These are phyloP conservation scores for Capreolus pygargus DNA, from an alignment of 2,113 vertebrate species.

Conservation along the genomic window DNA sequence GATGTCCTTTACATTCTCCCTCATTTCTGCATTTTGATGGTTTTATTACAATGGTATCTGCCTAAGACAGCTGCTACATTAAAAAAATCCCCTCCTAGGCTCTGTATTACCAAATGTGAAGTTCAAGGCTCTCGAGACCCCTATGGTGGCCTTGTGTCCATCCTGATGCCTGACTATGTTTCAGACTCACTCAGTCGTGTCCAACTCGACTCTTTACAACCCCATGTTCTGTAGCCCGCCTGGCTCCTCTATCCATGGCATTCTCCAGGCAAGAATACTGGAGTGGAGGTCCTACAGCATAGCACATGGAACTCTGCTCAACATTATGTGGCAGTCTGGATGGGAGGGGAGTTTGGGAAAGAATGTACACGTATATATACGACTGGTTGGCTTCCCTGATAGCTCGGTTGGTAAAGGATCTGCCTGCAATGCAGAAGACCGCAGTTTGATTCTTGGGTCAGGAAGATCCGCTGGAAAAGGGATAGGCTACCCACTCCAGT, in stretches of 20 bases:
- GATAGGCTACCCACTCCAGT: no score
- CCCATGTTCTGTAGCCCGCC: not conserved
- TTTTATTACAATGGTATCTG: not conserved
- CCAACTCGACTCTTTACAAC: not conserved
- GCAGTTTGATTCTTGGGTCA: no score
- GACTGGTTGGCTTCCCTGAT: not conserved
- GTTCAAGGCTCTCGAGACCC: not conserved
- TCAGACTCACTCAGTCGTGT: fast-evolving
- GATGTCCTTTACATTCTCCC: not conserved
- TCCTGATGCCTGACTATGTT: not conserved
- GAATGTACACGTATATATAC: not conserved
- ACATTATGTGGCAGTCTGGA: not conserved
- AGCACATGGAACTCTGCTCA: not conserved
- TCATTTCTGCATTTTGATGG: not conserved
- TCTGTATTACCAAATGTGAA: not conserved
- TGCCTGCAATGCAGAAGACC: not conserved
- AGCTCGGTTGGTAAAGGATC: not conserved
- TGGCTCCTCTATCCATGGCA: not conserved
- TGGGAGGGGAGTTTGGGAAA: not conserved
- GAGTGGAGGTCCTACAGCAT: not conserved
- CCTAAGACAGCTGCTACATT: not conserved
- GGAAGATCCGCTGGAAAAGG: no score
- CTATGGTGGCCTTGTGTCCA: not conserved
- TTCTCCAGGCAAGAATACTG: not conserved
- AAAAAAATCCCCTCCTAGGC: not conserved